phyloP scores from a whole-genome alignment of 30 jellyfish, hydroid and myxozoan genomes.

The Chrysaora quinquecirrha region DNA sequence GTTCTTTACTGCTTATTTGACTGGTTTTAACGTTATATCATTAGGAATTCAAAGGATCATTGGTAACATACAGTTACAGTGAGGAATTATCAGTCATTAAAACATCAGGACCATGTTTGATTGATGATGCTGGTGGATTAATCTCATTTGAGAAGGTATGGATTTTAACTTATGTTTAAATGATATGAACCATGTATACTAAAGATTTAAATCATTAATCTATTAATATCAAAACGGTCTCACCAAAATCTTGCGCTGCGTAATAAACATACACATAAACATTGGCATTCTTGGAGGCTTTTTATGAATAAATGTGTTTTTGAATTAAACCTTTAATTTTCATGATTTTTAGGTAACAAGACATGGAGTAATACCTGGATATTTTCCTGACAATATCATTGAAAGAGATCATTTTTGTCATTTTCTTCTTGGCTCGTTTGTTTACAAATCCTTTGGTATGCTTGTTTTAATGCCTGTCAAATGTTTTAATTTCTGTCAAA shows the following conservation, averaged over 20 bases:
- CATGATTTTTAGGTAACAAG: slow-evolving; percentile 34
- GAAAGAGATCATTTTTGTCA: slow-evolving; percentile 26
- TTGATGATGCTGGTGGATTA: slow-evolving; percentile 58
- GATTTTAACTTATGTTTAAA: no score
- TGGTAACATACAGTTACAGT: slow-evolving; percentile 31
- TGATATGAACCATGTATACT: no score
- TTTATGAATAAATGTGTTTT: no score
- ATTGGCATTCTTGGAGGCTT: no score
- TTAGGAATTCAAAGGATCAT: slow-evolving; percentile 63
- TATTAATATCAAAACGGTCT: no score
- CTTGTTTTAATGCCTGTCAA: not conserved
- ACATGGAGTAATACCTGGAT: slow-evolving; percentile 29
- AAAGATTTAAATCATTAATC: no score
- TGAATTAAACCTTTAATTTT: not conserved
- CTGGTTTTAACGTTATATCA: no score
- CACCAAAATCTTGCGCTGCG: no score
- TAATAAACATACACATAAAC: no score
- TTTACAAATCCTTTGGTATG: slow-evolving; percentile 41
- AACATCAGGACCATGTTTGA: slow-evolving; percentile 25
- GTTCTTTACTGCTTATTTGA: no score
- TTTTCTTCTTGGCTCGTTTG: slow-evolving; percentile 46
- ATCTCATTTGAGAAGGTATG: slow-evolving; percentile 40
- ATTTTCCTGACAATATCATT: slow-evolving; percentile 38
- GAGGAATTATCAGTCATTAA: slow-evolving; percentile 16
- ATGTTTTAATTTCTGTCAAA: not conserved